A percentile compares a stretch with the other conserved stretches of the same genome.
Conservation (phyloP, 2,113 vertebrate species). For the Copsychus sechellarum region DNA sequence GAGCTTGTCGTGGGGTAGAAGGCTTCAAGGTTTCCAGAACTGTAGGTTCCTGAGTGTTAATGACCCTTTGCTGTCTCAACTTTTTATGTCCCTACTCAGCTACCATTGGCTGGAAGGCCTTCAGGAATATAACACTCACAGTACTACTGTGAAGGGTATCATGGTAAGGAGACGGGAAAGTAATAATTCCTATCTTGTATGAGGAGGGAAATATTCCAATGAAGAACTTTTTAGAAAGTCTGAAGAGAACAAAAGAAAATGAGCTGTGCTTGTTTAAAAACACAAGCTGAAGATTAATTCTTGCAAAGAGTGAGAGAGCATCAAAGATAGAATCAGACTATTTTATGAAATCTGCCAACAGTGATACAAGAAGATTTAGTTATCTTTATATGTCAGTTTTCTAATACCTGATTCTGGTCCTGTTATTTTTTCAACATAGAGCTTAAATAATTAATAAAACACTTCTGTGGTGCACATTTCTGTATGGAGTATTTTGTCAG, state of each 20-base stretch:
- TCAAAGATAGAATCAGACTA: not conserved
- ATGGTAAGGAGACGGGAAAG: not conserved
- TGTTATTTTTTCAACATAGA: not conserved
- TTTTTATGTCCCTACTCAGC: not conserved
- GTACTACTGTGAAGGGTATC: not conserved
- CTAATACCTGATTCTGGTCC: not conserved
- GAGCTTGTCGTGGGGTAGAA: not conserved
- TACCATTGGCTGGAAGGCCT: not conserved
- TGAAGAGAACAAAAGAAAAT: not conserved
- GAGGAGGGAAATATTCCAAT: not conserved
- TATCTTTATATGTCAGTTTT: not conserved
- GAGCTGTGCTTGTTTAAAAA: not conserved
- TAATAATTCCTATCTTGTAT: not conserved
- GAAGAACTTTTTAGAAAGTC: not conserved
- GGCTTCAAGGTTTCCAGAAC: not conserved
- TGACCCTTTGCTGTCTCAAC: not conserved
- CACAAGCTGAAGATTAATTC: not conserved
- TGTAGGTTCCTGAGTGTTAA: not conserved
- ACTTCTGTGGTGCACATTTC: not conserved
- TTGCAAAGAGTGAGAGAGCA: not conserved
- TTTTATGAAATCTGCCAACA: not conserved
- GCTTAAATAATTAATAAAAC: not conserved
- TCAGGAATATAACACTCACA: accelerated
- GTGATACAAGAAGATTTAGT: not conserved
- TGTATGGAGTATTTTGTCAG: not conserved